These are phyloP conservation scores for Drosophila incognita DNA, from an alignment of 2,888 invertebrate species.

Conservation along the genomic window DNA sequence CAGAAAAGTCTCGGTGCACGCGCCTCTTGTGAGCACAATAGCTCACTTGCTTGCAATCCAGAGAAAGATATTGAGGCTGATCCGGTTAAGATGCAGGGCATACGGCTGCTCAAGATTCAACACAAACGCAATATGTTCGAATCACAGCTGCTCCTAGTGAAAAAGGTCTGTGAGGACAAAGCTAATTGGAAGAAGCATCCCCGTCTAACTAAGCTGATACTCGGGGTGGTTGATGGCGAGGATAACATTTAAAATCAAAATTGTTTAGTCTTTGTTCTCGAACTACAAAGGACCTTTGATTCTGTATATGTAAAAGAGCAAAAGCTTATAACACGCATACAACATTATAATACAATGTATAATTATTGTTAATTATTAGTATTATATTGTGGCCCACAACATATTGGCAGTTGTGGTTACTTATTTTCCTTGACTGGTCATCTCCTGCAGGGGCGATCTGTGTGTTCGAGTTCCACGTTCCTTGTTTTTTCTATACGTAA, in stretches of 20 bases:
- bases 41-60: background rate
- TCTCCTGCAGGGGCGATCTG: too few species aligned
- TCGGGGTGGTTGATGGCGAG: conserved; percentile 23
- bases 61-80: background rate
- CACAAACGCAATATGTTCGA: conserved; percentile 28
- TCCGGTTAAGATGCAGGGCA: background rate
- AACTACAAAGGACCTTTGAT: too few species aligned
- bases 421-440: too few species aligned
- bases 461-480: background rate
- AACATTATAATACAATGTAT: too few species aligned
- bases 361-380: too few species aligned
- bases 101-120: conserved; percentile 2
- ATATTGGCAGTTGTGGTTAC: too few species aligned
- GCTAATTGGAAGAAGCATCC: background rate
- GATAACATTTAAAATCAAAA: background rate
- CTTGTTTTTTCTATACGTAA: background rate
- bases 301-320: too few species aligned
- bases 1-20: background rate
- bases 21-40: background rate
- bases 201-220: conserved; percentile 11
- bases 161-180: conserved; percentile 21
- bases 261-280: background rate
- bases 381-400: too few species aligned
- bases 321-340: too few species aligned
- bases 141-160: conserved; percentile 19